Evolutionary conservation across 2,113 vertebrate species (phyloP).

Genomic region (Tenrec ecaudatus): DNA sequence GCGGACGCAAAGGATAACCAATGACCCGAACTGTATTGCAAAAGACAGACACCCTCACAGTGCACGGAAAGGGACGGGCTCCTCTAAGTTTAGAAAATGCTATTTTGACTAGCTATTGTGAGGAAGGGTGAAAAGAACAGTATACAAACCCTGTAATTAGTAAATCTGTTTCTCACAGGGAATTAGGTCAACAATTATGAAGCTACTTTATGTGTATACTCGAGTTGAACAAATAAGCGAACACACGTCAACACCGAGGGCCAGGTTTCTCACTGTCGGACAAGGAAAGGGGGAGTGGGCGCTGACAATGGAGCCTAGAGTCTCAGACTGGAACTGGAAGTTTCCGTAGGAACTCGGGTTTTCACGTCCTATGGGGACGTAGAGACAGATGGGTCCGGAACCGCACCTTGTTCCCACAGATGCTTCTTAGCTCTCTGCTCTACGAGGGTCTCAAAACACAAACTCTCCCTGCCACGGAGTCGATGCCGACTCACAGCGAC

Average conservation of each 20-base stretch:
- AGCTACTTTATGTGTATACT: neutral
- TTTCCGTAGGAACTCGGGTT: neutral
- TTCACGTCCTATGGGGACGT: neutral
- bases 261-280: neutral
- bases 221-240: neutral
- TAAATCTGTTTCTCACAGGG: neutral
- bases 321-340: neutral
- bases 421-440: no score
- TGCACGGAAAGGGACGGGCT: neutral
- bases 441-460: no score
- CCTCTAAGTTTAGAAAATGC: neutral
- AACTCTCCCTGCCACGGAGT: no score
- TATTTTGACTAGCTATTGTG: neutral
- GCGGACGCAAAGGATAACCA: neutral
- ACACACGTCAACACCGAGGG: neutral
- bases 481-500: no score
- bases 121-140: neutral
- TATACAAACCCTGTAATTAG: neutral
- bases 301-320: neutral
- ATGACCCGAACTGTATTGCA: neutral
- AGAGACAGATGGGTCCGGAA: neutral
- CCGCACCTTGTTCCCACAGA: neutral
- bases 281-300: neutral
- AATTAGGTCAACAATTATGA: neutral
- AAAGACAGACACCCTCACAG: neutral